Base-by-base conservation (phyloP, 2,888 invertebrate genomes). In the Ptychoptera albimana region DNA sequence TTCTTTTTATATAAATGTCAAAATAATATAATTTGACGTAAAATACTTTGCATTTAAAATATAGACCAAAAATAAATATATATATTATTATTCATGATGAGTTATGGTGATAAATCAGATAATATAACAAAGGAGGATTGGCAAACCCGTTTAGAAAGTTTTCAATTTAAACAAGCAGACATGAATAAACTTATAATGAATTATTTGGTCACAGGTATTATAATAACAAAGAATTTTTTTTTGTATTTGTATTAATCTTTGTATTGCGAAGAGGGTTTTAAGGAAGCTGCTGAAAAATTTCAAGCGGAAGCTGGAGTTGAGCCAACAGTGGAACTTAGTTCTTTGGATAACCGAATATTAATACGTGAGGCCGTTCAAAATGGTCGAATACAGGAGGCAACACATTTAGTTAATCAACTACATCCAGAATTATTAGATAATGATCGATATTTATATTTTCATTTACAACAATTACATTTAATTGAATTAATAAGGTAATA, bases 181-280 rank as follows among this genome's bases (percentile, higher is more conserved):
- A 93, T 97, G 87, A 96, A 97, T 66, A 86, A 88, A 65, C 73
- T 97, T 50, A 92, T 97, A 52, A 96, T 97, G 94, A 94, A 97
- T 69, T 97, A 97, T 67, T 74, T 97, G 57, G 92, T 96, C 37
- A 94, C 92, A 69, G 93, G 92, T 91, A 67, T 63, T 31, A 44
- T 31, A 34, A 31, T 31, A 8, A 7, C 7, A 31, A 31, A 31
- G 8, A 14, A 13, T 31, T 31, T 39, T 37, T 13, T 30, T 40
- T 40, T 40, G 12, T 40, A 1, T 13, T 13, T 37, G 13, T 40
- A 37, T 43, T 46, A 32, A 29, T 37, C 35, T 61, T 67, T 8
- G 4, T 23, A 23, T 7, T 23, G 7, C 23, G 3, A 58, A 88
- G 89, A 91, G 67, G 91, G 89, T 7, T 91, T 89, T 57, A 88